phyloP scores from a whole-genome alignment of 2,797 vertebrate genomes.

The Coregonus suidteri region DNA sequence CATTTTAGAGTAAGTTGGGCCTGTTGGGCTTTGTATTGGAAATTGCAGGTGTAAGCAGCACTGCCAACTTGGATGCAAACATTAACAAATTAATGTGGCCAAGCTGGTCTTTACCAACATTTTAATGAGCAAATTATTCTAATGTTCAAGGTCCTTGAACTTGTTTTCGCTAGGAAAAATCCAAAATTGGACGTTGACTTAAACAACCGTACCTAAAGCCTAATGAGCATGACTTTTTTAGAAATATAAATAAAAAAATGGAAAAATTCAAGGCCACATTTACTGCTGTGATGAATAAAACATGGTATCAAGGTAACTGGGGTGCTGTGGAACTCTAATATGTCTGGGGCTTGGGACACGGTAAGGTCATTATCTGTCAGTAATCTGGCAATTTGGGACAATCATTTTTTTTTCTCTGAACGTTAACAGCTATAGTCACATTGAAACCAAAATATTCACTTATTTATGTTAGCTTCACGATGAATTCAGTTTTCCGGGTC shows the following conservation, averaged over 20 bases:
- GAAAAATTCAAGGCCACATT: neutral
- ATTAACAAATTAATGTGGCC: conserved; percentile 46
- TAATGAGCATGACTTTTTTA: neutral
- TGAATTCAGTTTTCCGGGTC: neutral
- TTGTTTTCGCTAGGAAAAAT: neutral
- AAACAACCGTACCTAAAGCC: neutral
- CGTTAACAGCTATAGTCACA: conserved; percentile 2
- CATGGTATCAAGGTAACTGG: conserved; percentile 19
- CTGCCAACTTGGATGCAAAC: conserved; percentile 33
- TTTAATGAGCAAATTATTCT: conserved; percentile 40
- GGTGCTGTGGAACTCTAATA: conserved; percentile 6
- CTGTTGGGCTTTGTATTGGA: conserved; percentile 46
- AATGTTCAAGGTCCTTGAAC: neutral
- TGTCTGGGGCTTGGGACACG: conserved; percentile 9
- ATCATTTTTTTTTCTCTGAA: neutral
- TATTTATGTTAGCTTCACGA: neutral
- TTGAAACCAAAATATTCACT: neutral
- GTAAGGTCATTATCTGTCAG: neutral
- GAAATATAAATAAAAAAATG: conserved; percentile 13
- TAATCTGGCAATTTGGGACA: conserved; percentile 5
- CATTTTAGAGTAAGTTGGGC: conserved; percentile 50
- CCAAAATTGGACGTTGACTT: neutral
- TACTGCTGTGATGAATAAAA: conserved; percentile 33
- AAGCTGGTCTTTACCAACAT: conserved; percentile 34
- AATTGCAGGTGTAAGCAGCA: conserved; percentile 61